These are phyloP conservation scores for Phenacoccus solenopsis DNA, from an alignment of 1,140 invertebrate genomes.

Conservation along the genomic window DNA sequence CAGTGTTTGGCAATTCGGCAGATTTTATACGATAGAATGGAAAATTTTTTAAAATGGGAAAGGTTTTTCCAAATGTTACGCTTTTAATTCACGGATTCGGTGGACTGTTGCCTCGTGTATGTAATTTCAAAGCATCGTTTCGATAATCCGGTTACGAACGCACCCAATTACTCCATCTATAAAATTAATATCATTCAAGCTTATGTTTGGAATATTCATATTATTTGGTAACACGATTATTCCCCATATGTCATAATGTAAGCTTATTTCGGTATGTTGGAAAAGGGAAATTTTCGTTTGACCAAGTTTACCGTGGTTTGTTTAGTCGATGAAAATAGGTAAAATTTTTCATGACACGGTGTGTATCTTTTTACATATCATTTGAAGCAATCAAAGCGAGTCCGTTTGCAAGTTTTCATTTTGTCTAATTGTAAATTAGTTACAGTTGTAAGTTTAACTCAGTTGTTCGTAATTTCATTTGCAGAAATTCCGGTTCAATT, in stretches of 20 bases:
- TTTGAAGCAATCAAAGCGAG: not conserved
- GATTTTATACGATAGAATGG: too few relatives aligned
- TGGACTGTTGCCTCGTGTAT: not conserved
- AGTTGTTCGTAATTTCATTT: not conserved
- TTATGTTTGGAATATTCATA: not conserved
- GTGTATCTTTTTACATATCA: not conserved
- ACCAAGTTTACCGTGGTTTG: not conserved
- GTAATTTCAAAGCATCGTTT: not conserved
- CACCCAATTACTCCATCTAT: not conserved
- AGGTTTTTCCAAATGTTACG: not conserved
- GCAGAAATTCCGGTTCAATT: not conserved
- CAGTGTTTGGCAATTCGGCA: too few relatives aligned
- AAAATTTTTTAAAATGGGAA: not conserved
- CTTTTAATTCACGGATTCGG: not conserved
- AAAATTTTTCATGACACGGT: too few relatives aligned
- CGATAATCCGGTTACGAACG: not conserved
- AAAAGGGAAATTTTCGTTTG: not conserved
- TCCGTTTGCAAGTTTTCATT: not conserved
- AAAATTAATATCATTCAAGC: conserved; percentile 3
- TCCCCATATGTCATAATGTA: not conserved
- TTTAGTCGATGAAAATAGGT: too few relatives aligned
- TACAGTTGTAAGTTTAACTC: not conserved
- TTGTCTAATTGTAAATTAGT: not conserved
- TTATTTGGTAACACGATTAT: not conserved
- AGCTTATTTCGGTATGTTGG: not conserved